These are phyloP conservation scores for Collichthys lucidus DNA, from an alignment of 2,113 vertebrate genomes.

Conservation along the genomic window DNA sequence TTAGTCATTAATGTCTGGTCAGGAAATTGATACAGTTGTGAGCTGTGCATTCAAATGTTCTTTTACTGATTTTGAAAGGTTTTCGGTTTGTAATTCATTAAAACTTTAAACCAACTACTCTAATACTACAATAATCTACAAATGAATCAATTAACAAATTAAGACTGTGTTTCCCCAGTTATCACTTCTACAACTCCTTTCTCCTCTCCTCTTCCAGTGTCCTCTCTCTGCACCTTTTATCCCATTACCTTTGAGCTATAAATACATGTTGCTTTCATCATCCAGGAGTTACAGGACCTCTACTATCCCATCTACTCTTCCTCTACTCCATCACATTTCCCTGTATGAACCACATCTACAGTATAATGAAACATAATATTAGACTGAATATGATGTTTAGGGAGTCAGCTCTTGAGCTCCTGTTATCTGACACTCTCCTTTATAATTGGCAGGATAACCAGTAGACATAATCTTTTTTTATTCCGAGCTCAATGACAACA, in stretches of 20 bases:
- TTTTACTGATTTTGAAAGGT: background rate
- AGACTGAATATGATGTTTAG: background rate
- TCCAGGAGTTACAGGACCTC: slow-evolving; percentile 1
- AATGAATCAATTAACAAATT: background rate
- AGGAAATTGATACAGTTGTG: background rate
- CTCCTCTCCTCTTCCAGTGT: background rate
- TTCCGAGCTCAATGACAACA: background rate
- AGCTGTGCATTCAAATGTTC: background rate
- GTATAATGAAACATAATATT: background rate
- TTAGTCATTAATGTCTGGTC: background rate
- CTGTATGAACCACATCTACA: background rate
- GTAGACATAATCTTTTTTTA: background rate
- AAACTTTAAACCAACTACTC: background rate
- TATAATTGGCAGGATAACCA: slow-evolving; percentile 18
- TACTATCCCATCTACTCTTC: slow-evolving; percentile 1
- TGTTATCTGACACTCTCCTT: background rate
- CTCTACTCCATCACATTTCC: background rate
- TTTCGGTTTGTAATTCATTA: background rate
- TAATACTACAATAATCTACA: no score
- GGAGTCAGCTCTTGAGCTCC: slow-evolving; percentile 5
- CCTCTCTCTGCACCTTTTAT: slow-evolving; percentile 5
- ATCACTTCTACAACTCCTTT: background rate
- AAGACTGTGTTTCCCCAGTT: background rate
- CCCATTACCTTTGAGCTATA: background rate
- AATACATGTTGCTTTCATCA: background rate